Evolutionary conservation across 2,797 vertebrate genomes (phyloP).

Genomic region (Mormyrops boulengeri): DNA sequence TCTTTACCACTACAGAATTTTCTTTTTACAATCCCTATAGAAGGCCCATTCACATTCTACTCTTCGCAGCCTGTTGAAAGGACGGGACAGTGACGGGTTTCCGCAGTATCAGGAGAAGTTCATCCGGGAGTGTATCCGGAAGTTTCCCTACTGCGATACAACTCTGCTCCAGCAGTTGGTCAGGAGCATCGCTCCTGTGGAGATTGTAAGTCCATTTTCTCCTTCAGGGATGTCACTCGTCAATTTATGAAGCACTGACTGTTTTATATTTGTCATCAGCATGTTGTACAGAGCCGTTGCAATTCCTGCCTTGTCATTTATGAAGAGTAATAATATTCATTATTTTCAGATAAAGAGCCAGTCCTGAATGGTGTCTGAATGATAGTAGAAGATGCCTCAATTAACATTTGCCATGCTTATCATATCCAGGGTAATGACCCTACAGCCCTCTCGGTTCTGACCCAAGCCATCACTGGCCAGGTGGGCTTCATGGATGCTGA

Average conservation of each 20-base stretch:
- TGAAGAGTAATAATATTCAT: not conserved
- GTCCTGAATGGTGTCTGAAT: not conserved
- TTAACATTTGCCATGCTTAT: not conserved
- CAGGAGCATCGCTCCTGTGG: conserved; percentile 89
- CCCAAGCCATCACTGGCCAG: conserved; percentile 94
- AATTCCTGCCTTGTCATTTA: not conserved
- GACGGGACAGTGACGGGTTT: conserved; percentile 82
- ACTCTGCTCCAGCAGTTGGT: conserved; percentile 95
- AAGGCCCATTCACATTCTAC: not conserved
- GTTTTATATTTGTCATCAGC: not conserved
- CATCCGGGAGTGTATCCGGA: conserved; percentile 86
- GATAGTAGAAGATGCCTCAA: not conserved
- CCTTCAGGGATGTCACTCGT: not conserved
- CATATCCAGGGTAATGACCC: conserved; percentile 80
- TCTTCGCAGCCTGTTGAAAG: conserved; percentile 79
- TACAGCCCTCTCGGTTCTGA: conserved; percentile 90
- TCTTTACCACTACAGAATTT: not conserved
- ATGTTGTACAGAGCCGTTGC: not conserved
- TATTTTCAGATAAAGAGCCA: not conserved
- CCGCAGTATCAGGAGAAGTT: conserved; percentile 89
- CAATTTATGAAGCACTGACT: not conserved
- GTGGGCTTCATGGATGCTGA: conserved; percentile 94
- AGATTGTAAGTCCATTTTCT: conserved; percentile 74
- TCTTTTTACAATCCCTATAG: not conserved
- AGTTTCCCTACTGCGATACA: conserved; percentile 90